Conservation (phyloP, 2,113 vertebrate species). For the Pitta sordida region DNA sequence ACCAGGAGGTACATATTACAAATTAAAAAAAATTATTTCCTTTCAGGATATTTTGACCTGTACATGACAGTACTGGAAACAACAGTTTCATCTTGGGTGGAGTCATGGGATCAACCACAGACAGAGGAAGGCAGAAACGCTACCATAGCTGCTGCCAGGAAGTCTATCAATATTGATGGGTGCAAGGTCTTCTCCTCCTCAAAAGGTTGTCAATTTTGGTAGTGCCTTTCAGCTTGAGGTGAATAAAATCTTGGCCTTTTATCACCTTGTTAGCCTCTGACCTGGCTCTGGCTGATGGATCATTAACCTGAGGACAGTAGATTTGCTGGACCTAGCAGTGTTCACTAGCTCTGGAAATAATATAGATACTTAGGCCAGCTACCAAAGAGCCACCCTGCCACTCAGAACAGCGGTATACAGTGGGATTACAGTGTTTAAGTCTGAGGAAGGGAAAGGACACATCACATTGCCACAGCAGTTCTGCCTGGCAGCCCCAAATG, state of each 20-base stretch:
- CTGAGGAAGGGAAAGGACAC: neutral
- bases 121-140: neutral
- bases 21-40: neutral
- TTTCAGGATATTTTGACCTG: neutral
- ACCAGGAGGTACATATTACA: neutral
- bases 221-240: neutral
- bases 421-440: accelerated
- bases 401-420: neutral
- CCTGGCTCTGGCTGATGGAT: neutral
- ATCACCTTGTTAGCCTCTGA: neutral
- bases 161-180: neutral
- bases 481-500: neutral
- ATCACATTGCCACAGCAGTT: neutral
- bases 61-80: neutral
- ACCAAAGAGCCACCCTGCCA: neutral
- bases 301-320: neutral
- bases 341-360: neutral
- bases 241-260: neutral
- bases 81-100: neutral
- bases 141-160: neutral
- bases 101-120: accelerated
- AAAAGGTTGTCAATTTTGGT: neutral
- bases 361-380: neutral
- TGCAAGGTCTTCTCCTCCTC: neutral
- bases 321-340: neutral